Evolutionary conservation across 2,888 invertebrate species (phyloP).

Genomic region (Caenorhabditis japonica): DNA sequence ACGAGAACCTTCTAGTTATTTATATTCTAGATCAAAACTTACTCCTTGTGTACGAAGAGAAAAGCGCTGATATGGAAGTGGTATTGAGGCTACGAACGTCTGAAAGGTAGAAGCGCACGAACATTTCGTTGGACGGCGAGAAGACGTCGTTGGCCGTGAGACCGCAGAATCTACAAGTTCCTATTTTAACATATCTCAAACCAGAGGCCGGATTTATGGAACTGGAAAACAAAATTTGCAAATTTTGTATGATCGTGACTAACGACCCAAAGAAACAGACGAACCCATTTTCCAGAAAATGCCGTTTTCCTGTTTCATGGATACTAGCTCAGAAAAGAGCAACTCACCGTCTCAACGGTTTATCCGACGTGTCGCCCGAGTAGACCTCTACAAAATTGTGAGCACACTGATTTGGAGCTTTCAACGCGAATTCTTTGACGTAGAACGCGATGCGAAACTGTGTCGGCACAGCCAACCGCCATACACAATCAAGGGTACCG

Average conservation of each 20-base stretch:
- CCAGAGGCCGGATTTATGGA: no score
- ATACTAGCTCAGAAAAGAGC: conserved; percentile 3
- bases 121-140: conserved; percentile 58
- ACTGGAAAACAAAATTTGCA: not conserved
- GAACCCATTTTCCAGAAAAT: not conserved
- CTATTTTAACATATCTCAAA: no score
- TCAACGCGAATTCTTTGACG: conserved; percentile 70
- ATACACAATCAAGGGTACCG: conserved; percentile 70
- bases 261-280: not conserved
- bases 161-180: conserved; percentile 70
- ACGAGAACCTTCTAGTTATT: no score
- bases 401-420: conserved; percentile 73
- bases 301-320: no score
- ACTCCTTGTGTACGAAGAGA: conserved; percentile 63
- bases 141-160: conserved; percentile 60
- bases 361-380: conserved; percentile 68
- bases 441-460: conserved; percentile 65
- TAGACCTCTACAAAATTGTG: conserved; percentile 75
- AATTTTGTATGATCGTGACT: no score
- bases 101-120: conserved; percentile 61
- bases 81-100: conserved; percentile 46
- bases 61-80: conserved; percentile 56
- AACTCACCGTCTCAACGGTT: conserved; percentile 58
- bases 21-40: not conserved
- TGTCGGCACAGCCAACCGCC: conserved; percentile 63